Conservation (phyloP, 2,888 invertebrate genomes). For the Pterostichus niger region DNA sequence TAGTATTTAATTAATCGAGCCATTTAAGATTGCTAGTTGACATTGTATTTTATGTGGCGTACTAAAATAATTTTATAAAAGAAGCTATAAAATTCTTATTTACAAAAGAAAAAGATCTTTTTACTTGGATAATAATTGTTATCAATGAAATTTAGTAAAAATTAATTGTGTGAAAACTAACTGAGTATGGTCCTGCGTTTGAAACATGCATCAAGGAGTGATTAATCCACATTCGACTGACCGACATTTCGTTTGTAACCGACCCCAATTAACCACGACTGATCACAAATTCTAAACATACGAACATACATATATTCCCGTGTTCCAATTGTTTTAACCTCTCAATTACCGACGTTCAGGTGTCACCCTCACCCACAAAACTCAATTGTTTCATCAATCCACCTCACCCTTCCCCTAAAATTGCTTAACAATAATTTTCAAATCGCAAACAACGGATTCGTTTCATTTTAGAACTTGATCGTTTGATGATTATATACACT, state of each 20-base stretch:
- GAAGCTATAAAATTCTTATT: too few species aligned
- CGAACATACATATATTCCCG: conserved; percentile 27
- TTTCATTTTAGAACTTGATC: conserved; percentile 33
- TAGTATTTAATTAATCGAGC: too few species aligned
- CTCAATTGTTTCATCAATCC: conserved; percentile 17
- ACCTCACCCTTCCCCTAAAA: background rate
- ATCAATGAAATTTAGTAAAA: too few species aligned
- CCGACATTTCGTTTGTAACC: conserved; percentile 25
- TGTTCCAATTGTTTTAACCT: conserved; percentile 28
- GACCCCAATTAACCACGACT: conserved; percentile 26
- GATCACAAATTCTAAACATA: conserved; percentile 18
- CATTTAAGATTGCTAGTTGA: too few species aligned
- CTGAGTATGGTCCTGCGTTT: background rate
- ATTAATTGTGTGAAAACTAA: background rate
- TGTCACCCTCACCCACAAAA: conserved; percentile 15
- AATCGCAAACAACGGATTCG: conserved; percentile 23
- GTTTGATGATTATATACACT: background rate
- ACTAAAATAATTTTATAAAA: too few species aligned
- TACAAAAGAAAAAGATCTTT: too few species aligned
- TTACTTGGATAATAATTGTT: too few species aligned
- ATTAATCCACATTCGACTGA: conserved; percentile 48
- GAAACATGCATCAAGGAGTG: conserved; percentile 38
- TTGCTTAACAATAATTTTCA: background rate
- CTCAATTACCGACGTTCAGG: conserved; percentile 40
- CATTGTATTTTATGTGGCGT: too few species aligned